Evolutionary conservation across 2,113 vertebrate species (phyloP).

Genomic region (Ranitomeya imitator): DNA sequence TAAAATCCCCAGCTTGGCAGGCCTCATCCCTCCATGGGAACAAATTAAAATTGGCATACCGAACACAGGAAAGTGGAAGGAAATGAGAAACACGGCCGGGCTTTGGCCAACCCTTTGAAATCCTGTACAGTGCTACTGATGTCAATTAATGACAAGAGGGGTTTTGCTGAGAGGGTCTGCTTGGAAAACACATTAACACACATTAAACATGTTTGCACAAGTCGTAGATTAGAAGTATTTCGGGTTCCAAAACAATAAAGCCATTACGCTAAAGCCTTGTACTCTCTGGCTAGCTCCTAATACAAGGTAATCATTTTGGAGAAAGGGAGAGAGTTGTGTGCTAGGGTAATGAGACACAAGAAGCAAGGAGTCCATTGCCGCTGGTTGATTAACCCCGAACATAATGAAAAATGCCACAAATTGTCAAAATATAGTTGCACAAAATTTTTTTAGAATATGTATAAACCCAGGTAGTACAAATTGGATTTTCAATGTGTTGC

Average conservation of each 20-base stretch:
- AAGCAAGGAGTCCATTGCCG: slow-evolving; percentile 32
- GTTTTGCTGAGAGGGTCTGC: slow-evolving; percentile 75
- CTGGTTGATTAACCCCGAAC: slow-evolving; percentile 1
- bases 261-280: slow-evolving; percentile 72
- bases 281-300: slow-evolving; percentile 71
- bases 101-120: slow-evolving; percentile 83
- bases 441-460: too few species aligned
- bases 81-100: slow-evolving; percentile 82
- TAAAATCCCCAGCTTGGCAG: slow-evolving; percentile 73
- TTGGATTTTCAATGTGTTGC: too few species aligned
- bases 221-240: slow-evolving; percentile 77
- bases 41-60: slow-evolving; percentile 85
- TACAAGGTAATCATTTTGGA: slow-evolving; percentile 68
- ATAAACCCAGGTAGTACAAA: too few species aligned
- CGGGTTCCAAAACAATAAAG: slow-evolving; percentile 79
- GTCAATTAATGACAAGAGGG: slow-evolving; percentile 84
- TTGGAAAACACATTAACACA: slow-evolving; percentile 83
- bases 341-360: slow-evolving; percentile 50
- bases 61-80: slow-evolving; percentile 82
- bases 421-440: background rate
- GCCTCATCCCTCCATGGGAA: slow-evolving; percentile 76
- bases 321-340: slow-evolving; percentile 67
- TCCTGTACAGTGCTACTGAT: slow-evolving; percentile 80
- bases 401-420: background rate
- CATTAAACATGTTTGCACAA: slow-evolving; percentile 84